Evolutionary conservation across 1,140 invertebrate genomes (phyloP).

Genomic region (Acyrthosiphon pisum): DNA sequence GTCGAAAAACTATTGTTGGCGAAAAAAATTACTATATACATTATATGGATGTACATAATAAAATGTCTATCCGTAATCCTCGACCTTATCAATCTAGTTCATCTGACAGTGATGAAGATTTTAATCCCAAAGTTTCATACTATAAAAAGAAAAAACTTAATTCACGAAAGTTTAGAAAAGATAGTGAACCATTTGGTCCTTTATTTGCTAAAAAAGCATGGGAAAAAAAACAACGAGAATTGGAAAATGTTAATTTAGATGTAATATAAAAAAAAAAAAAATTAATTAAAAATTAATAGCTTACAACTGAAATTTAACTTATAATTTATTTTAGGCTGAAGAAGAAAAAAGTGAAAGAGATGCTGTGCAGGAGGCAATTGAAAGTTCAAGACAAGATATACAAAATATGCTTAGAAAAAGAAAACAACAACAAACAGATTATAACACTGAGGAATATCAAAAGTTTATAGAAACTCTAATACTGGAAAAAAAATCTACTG

Average conservation of each 20-base stretch:
- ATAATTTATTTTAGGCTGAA: conserved; percentile 35
- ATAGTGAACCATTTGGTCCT: conserved; percentile 51
- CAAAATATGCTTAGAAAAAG: conserved; percentile 51
- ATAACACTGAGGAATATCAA: conserved; percentile 47
- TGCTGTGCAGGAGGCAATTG: conserved; percentile 48
- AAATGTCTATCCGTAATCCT: conserved; percentile 23
- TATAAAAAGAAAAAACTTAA: conserved; percentile 53
- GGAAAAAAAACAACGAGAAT: conserved; percentile 49
- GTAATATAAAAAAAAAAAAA: conserved; percentile 31
- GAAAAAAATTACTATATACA: conserved; percentile 55
- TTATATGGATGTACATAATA: conserved; percentile 55
- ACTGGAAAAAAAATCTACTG: conserved; percentile 21
- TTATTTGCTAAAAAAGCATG: conserved; percentile 54
- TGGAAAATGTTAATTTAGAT: conserved; percentile 18
- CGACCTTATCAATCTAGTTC: conserved; percentile 32
- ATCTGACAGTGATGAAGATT: conserved; percentile 55
- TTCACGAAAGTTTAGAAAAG: conserved; percentile 21
- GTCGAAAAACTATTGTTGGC: conserved; percentile 49
- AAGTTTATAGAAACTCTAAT: conserved; percentile 20
- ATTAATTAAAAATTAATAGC: neutral
- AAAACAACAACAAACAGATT: conserved; percentile 44
- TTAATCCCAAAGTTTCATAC: conserved; percentile 50
- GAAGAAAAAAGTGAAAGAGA: conserved; percentile 51
- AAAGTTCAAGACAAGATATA: conserved; percentile 49
- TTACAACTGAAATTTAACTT: neutral